Conservation (phyloP, 2,888 invertebrate species). For the Sabatieria punctata region DNA sequence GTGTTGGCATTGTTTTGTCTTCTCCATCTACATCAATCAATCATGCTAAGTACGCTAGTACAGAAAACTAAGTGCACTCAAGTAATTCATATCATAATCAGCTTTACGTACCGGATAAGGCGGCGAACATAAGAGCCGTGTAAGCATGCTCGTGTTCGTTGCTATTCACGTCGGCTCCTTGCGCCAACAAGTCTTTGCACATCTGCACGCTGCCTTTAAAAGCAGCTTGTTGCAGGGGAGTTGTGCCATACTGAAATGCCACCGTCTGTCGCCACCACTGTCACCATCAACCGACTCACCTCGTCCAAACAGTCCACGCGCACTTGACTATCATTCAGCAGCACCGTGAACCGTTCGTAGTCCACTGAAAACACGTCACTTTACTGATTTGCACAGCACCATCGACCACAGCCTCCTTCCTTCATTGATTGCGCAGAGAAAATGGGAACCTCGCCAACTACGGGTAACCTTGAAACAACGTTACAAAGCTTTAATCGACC, state of each 20-base stretch:
- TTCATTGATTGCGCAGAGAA: too few species aligned
- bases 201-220: slow-evolving; percentile 72
- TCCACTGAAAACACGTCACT: slow-evolving; percentile 20
- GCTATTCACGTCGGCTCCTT: slow-evolving; percentile 84
- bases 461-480: too few species aligned
- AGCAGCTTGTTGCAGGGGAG: slow-evolving; percentile 75
- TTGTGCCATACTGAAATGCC: slow-evolving; percentile 52
- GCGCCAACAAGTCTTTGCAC: slow-evolving; percentile 27
- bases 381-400: too few species aligned
- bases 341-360: slow-evolving; percentile 20
- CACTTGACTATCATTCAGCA: slow-evolving; percentile 24
- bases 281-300: too few species aligned
- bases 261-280: too few species aligned
- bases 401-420: too few species aligned
- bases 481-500: too few species aligned
- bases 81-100: background rate
- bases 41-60: too few species aligned
- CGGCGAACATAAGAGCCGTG: slow-evolving; percentile 87
- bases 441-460: too few species aligned
- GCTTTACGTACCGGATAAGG: slow-evolving; percentile 54
- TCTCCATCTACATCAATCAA: too few species aligned
- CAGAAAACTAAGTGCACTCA: background rate
- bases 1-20: too few species aligned
- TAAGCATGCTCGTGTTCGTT: slow-evolving; percentile 80
- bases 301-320: slow-evolving; percentile 30